These are phyloP conservation scores for Rhinogobio ventralis DNA, from an alignment of 2,797 vertebrate genomes.

Conservation along the genomic window DNA sequence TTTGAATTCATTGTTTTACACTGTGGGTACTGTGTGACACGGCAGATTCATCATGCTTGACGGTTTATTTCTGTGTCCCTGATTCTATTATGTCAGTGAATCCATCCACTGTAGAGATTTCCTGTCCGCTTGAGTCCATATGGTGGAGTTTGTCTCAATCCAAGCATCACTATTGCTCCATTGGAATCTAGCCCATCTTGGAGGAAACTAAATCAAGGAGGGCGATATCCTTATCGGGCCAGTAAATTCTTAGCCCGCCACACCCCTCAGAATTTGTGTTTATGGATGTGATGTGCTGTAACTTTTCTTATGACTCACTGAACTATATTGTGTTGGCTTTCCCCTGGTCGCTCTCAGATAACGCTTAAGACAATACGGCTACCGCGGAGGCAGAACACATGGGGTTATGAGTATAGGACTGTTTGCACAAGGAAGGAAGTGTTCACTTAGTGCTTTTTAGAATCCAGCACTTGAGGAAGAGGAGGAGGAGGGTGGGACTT, in stretches of 20 bases:
- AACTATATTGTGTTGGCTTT: constrained; percentile 56
- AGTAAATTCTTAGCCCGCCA: constrained; percentile 21
- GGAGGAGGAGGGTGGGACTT: constrained; percentile 62
- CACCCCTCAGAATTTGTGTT: constrained; percentile 38
- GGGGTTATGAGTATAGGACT: constrained; percentile 33
- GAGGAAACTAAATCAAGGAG: constrained; percentile 38
- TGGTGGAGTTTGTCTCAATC: constrained; percentile 31
- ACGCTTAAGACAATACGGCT: constrained; percentile 48
- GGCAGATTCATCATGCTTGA: constrained; percentile 35
- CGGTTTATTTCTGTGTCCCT: constrained; percentile 46
- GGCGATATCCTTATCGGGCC: constrained; percentile 30
- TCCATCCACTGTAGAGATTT: constrained; percentile 29
- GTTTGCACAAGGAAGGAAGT: constrained; percentile 58
- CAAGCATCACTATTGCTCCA: constrained; percentile 46
- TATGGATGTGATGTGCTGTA: constrained; percentile 47
- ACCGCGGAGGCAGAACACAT: constrained; percentile 42
- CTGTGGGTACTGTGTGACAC: constrained; percentile 2
- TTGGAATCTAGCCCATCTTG: constrained; percentile 20
- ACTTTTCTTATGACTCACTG: constrained; percentile 54
- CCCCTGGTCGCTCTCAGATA: constrained; percentile 58
- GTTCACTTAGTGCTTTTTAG: constrained; percentile 52
- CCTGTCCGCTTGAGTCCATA: constrained; percentile 30
- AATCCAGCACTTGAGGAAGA: constrained; percentile 56
- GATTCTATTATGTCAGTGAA: constrained; percentile 34
- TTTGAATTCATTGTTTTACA: constrained; percentile 54